phyloP scores from a whole-genome alignment of 2,888 invertebrate species.

The Taphrorychus bicolor region DNA sequence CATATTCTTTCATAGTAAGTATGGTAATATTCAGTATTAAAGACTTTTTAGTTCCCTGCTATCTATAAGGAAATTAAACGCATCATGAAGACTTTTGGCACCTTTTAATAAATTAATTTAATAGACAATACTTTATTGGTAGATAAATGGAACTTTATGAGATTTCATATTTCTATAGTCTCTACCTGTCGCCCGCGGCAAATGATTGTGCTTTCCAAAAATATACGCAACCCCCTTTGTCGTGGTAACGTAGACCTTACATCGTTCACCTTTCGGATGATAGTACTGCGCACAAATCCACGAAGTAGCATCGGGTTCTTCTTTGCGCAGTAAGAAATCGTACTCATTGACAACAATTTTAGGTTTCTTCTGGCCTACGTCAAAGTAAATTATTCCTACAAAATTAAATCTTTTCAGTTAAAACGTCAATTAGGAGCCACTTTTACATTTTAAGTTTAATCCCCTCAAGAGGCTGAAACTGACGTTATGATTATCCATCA shows the following conservation, averaged over 20 bases:
- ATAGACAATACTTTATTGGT: too few relatives aligned
- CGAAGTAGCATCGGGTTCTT: conserved; percentile 43
- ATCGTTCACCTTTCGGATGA: conserved; percentile 40
- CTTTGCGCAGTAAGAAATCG: conserved; percentile 43
- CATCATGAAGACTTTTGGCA: too few relatives aligned
- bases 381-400: conserved; percentile 48
- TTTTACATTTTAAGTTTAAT: too few relatives aligned
- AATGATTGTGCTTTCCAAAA: conserved; percentile 47
- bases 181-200: conserved; percentile 29
- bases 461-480: too few relatives aligned
- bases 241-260: conserved; percentile 47
- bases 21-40: too few relatives aligned
- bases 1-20: too few relatives aligned
- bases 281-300: conserved; percentile 49
- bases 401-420: conserved; percentile 5
- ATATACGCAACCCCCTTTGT: conserved; percentile 44
- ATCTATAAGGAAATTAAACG: too few relatives aligned
- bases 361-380: conserved; percentile 48
- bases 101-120: too few relatives aligned
- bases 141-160: background rate
- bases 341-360: conserved; percentile 48
- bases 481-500: too few relatives aligned
- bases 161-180: background rate
- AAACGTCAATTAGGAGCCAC: too few relatives aligned
- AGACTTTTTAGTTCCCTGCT: too few relatives aligned